Evolutionary conservation across 1,140 invertebrate species (phyloP).

Genomic region (Ridgeia piscesae): DNA sequence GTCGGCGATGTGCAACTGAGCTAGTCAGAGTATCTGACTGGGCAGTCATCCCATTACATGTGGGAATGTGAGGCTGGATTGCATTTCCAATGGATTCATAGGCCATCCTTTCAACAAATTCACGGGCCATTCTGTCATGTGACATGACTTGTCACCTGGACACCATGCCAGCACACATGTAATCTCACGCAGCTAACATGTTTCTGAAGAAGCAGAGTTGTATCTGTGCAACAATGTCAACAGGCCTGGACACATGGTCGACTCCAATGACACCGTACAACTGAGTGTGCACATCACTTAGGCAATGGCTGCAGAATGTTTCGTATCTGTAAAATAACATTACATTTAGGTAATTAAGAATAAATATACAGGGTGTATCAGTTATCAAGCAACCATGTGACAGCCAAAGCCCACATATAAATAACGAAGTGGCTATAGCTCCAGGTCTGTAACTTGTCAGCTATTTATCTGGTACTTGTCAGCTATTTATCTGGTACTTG

Average conservation of each 20-base stretch:
- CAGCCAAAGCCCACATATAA: no score
- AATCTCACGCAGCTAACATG: background rate
- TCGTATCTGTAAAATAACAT: background rate
- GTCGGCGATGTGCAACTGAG: background rate
- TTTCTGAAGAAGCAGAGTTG: background rate
- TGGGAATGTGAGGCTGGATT: background rate
- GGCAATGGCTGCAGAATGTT: background rate
- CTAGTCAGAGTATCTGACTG: background rate
- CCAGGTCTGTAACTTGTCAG: no score
- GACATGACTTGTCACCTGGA: background rate
- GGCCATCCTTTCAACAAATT: constrained; percentile 9
- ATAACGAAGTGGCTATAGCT: no score
- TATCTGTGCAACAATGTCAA: background rate
- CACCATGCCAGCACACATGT: background rate
- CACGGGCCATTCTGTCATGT: constrained; percentile 6
- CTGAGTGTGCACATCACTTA: background rate
- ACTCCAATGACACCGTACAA: background rate
- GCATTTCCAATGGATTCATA: constrained; percentile 8
- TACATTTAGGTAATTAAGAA: background rate
- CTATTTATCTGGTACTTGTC: background rate
- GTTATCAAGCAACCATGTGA: no score
- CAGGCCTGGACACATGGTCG: background rate
- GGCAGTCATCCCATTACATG: background rate
- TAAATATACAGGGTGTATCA: no score
- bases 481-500: no score